Evolutionary conservation across 1,140 invertebrate genomes (phyloP).

Genomic region (Lordiphosa clarofinis): DNA sequence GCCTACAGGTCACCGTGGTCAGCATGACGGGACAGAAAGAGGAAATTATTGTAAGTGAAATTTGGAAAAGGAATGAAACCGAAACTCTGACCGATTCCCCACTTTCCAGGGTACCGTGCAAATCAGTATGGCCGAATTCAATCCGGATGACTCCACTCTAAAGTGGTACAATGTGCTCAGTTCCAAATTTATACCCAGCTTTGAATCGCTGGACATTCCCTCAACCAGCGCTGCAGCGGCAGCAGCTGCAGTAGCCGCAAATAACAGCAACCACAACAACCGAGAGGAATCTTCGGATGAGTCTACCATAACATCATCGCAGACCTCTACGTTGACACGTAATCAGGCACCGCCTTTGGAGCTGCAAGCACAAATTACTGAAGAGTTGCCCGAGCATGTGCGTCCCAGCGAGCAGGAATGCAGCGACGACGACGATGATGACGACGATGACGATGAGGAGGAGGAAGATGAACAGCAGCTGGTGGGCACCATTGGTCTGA

Average conservation of each 20-base stretch:
- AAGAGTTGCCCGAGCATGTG: conserved; percentile 83
- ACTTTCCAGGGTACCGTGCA: conserved; percentile 92
- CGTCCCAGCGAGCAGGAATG: conserved; percentile 81
- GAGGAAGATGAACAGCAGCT: conserved; percentile 81
- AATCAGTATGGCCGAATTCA: conserved; percentile 97
- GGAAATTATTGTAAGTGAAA: conserved; percentile 89
- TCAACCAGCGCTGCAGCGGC: conserved; percentile 73
- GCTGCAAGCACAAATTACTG: conserved; percentile 82
- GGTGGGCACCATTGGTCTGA: conserved; percentile 38
- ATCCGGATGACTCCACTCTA: conserved; percentile 87
- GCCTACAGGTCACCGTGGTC: conserved; percentile 93
- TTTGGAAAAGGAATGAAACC: not conserved
- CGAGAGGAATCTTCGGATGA: conserved; percentile 97
- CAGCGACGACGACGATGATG: conserved; percentile 82
- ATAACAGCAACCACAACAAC: conserved; percentile 22
- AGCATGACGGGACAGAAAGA: conserved; percentile 84
- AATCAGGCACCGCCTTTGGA: conserved; percentile 87
- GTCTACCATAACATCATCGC: conserved; percentile 96
- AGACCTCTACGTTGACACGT: conserved; percentile 96
- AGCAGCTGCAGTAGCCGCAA: conserved; percentile 55
- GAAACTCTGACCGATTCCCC: not conserved
- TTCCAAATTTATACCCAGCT: conserved; percentile 89
- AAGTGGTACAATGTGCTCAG: conserved; percentile 98
- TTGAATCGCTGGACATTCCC: conserved; percentile 80
- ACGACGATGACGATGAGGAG: conserved; percentile 81